Percentiles rank a stretch among this genome's conserved stretches.
These are phyloP conservation scores for Argyrosomus regius DNA, from an alignment of 2,797 vertebrate species.

Conservation along the genomic window DNA sequence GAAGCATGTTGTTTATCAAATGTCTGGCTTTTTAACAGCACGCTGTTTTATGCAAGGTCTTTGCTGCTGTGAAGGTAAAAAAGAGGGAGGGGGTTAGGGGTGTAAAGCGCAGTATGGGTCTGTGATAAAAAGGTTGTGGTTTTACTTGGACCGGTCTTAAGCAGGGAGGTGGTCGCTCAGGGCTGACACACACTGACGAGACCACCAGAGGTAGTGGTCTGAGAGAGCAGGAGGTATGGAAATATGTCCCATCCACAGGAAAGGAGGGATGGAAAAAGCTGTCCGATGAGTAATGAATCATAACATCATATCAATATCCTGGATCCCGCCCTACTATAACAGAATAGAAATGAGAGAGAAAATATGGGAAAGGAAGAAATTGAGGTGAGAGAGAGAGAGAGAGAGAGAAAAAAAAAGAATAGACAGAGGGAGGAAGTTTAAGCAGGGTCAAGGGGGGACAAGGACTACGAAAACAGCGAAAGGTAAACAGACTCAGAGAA, in stretches of 20 bases:
- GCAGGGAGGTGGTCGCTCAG: conserved; percentile 52
- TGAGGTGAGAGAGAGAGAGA: neutral
- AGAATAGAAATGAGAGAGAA: conserved; percentile 15
- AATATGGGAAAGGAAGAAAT: conserved; percentile 9
- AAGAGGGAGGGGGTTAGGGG: conserved; percentile 26
- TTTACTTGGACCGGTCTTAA: conserved; percentile 56
- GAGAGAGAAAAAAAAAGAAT: neutral
- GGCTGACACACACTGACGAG: conserved; percentile 66
- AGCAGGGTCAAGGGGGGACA: conserved; percentile 31
- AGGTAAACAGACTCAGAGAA: conserved; percentile 45
- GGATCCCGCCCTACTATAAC: conserved; percentile 42
- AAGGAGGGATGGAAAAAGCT: conserved; percentile 50
- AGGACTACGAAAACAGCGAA: conserved; percentile 28
- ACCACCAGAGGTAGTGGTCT: conserved; percentile 74
- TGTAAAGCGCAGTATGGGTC: conserved; percentile 41
- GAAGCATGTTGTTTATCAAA: conserved; percentile 63
- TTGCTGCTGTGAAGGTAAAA: conserved; percentile 48
- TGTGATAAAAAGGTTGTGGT: conserved; percentile 64
- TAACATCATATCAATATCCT: conserved; percentile 55
- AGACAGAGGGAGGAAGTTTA: neutral
- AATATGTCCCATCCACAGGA: conserved; percentile 55
- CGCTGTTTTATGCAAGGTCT: conserved; percentile 64
- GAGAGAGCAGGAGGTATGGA: conserved; percentile 54
- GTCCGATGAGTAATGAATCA: conserved; percentile 57
- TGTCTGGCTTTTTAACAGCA: conserved; percentile 62